Percentiles rank a stretch among this genome's conserved stretches.
These are phyloP conservation scores for Cathartes aura DNA, from an alignment of 2,113 vertebrate genomes.

Conservation along the genomic window DNA sequence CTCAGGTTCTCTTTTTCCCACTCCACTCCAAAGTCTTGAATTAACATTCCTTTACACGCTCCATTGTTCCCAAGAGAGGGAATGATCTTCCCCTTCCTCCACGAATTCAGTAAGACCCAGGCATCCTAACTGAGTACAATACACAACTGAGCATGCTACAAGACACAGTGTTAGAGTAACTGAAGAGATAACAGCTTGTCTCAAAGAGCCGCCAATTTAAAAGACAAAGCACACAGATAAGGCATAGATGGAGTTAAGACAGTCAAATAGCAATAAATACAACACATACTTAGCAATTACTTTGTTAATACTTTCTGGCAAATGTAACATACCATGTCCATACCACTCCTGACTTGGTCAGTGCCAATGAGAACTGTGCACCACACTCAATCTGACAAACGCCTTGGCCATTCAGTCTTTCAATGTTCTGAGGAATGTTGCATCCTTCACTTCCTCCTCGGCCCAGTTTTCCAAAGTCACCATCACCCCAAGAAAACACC, in stretches of 20 bases:
- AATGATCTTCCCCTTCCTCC: background rate
- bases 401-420: slow-evolving; percentile 92
- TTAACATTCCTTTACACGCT: background rate
- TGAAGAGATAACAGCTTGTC: background rate
- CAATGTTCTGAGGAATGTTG: slow-evolving; percentile 98
- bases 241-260: background rate
- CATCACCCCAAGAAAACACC: slow-evolving; percentile 99
- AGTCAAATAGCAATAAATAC: background rate
- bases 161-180: background rate
- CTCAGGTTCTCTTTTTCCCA: background rate
- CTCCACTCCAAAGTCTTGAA: background rate
- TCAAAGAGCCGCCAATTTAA: background rate
- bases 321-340: slow-evolving; percentile 91
- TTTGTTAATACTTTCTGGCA: background rate
- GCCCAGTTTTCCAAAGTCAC: slow-evolving; percentile 96
- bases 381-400: slow-evolving; percentile 98
- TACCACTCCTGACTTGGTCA: slow-evolving; percentile 97
- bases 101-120: background rate
- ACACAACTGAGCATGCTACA: background rate
- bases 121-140: background rate
- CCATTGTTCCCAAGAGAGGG: background rate
- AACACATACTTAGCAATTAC: background rate
- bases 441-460: slow-evolving; percentile 98
- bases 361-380: slow-evolving; percentile 95
- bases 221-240: background rate